Base-by-base conservation (phyloP, 2,888 invertebrate genomes). In the Orthonychiurus folsomi region DNA sequence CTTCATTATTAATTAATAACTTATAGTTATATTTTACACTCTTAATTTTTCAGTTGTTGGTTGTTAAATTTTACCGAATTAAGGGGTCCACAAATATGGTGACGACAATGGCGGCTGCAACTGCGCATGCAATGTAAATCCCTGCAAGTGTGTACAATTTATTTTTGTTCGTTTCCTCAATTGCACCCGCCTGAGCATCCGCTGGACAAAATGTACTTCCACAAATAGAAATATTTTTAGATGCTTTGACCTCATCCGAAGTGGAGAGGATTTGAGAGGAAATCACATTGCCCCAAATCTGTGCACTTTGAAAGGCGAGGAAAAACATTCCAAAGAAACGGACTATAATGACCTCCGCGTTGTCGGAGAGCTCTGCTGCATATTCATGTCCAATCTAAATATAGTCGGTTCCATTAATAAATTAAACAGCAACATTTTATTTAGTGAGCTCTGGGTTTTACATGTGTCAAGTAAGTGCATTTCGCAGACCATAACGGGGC, bases 401-500 rank as follows among this genome's bases (percentile, higher is more conserved):
- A 59, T 59, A 59, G 59, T 56, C 53, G 18, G 20, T 28, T 12
- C 3, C 12, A 47, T 57, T 47, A 37, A 58, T n/a, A 3, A 12
- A 25, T 9, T 26, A 25, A 3, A 37, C n/a, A n/a, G n/a, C n/a
- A n/a, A n/a, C n/a, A 56, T 18, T 27, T 27, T n/a, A 12, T 27
- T 26, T 56, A 27, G 5, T n/a, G 21, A 18, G 23, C 18, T 20
- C 20, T 24, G 18, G 24, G 24, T n/a, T 66, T 66, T 57, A 74
- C 73, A 65, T 74, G 74, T 18, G 96, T 96, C 67, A 97, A 82
- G 77, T 97, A 97, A 1, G 93, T 93, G 64, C 96, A 95, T 78
- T 96, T 93, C n/a, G 96, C 92, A 0, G 94, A 91, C 97, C 97
- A 97, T 86, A 97, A 88, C 56, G 95, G 95, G 0, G 95, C 95